Conservation (phyloP, 2,797 vertebrate genomes). For the Falco novaeseelandiae region DNA sequence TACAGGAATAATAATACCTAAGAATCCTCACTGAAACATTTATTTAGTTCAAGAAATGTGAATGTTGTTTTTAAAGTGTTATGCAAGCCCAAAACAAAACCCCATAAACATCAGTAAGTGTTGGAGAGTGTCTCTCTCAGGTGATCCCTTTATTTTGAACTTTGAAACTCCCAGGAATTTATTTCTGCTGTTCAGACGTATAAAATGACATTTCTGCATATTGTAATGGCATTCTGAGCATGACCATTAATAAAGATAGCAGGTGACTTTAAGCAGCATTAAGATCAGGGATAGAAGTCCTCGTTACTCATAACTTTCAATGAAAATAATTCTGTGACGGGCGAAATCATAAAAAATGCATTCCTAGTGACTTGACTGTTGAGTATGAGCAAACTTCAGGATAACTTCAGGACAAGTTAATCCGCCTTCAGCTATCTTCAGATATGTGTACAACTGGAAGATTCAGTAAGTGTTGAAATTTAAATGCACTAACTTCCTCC, state of each 20-base stretch:
- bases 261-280: neutral
- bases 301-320: neutral
- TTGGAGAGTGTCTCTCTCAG: neutral
- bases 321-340: neutral
- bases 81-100: neutral
- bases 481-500: neutral
- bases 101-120: neutral
- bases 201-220: neutral
- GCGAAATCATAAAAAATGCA: neutral
- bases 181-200: neutral
- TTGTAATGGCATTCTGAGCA: neutral
- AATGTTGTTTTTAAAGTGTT: neutral
- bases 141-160: neutral
- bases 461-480: neutral
- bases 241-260: neutral
- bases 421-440: neutral
- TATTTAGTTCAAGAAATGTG: neutral
- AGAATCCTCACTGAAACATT: neutral
- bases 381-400: neutral
- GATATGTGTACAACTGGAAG: neutral
- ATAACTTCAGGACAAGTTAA: neutral
- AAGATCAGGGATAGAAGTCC: neutral
- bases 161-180: neutral
- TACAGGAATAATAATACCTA: neutral
- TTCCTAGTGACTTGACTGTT: neutral